Evolutionary conservation across 2,888 invertebrate genomes (phyloP).

Genomic region (Orthonevra nobilis): DNA sequence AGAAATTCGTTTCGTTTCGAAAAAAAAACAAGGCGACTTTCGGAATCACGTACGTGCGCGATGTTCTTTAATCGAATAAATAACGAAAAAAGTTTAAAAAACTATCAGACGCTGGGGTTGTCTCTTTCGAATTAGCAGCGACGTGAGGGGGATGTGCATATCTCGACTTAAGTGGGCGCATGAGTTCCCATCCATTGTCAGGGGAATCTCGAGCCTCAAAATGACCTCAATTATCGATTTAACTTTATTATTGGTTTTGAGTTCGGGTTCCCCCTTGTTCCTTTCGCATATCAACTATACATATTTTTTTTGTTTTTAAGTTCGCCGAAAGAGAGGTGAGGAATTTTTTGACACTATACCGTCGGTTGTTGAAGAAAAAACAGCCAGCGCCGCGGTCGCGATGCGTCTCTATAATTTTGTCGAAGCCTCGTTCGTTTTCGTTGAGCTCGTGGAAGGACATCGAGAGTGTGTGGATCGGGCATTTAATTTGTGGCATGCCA

Average conservation of each 20-base stretch:
- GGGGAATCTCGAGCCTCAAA: constrained; percentile 62
- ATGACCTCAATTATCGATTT: constrained; percentile 80
- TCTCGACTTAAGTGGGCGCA: neutral
- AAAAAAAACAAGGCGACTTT: constrained; percentile 24
- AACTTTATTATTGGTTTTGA: constrained; percentile 80
- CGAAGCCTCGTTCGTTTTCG: constrained; percentile 11
- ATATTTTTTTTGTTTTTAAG: constrained; percentile 11
- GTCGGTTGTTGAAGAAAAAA: neutral
- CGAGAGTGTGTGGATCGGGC: constrained; percentile 26
- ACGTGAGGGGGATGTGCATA: neutral
- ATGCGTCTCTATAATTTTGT: constrained; percentile 62
- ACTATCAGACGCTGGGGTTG: constrained; percentile 14
- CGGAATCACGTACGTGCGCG: constrained; percentile 54
- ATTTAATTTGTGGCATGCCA: constrained; percentile 34
- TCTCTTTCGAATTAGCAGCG: neutral
- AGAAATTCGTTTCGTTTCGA: constrained; percentile 14
- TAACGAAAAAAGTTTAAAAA: constrained; percentile 22
- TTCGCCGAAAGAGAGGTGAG: neutral
- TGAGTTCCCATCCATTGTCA: constrained; percentile 41
- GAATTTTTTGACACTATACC: constrained; percentile 61
- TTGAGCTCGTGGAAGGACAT: constrained; percentile 42
- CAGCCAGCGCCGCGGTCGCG: constrained; percentile 17
- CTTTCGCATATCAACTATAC: too few species aligned
- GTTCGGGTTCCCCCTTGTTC: constrained; percentile 19
- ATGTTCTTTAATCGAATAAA: constrained; percentile 46